Evolutionary conservation across 2,113 vertebrate genomes (phyloP).

Genomic region (Gasterosteus nipponicus): DNA sequence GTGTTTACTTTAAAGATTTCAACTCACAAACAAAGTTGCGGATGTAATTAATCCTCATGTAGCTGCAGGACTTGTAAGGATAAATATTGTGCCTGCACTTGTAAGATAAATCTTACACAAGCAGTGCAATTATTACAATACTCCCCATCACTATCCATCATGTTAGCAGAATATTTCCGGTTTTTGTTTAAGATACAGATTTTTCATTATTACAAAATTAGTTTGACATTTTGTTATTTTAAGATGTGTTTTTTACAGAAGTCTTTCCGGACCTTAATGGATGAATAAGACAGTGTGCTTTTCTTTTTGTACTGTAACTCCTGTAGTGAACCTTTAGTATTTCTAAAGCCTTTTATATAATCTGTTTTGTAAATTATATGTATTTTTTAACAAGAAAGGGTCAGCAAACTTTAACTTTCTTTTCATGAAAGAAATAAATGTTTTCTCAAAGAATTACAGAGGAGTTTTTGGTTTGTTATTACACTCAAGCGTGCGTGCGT

Average conservation of each 20-base stretch:
- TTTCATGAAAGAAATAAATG: conserved; percentile 70
- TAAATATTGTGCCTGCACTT: conserved; percentile 22
- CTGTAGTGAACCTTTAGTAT: conserved; percentile 52
- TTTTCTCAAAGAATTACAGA: conserved; percentile 35
- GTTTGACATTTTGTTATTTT: conserved; percentile 26
- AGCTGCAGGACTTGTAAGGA: conserved; percentile 14
- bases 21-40: conserved; percentile 9
- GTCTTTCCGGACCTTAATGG: conserved; percentile 4
- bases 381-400: conserved; percentile 58
- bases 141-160: conserved; percentile 5
- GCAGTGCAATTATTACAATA: conserved; percentile 16
- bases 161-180: conserved; percentile 16
- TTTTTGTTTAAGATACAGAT: conserved; percentile 25
- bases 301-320: conserved; percentile 46
- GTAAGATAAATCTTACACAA: conserved; percentile 6
- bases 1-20: background rate
- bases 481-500: conserved; percentile 17
- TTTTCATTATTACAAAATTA: conserved; percentile 17
- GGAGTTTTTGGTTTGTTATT: conserved; percentile 33
- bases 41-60: background rate
- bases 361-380: conserved; percentile 73
- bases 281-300: conserved; percentile 26
- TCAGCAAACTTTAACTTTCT: conserved; percentile 48
- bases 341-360: conserved; percentile 47
- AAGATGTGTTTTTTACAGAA: conserved; percentile 13